Evolutionary conservation across 2,888 invertebrate species (phyloP), one percentile per base, ranked within the genome.

Genomic region (Neria commutata): DNA sequence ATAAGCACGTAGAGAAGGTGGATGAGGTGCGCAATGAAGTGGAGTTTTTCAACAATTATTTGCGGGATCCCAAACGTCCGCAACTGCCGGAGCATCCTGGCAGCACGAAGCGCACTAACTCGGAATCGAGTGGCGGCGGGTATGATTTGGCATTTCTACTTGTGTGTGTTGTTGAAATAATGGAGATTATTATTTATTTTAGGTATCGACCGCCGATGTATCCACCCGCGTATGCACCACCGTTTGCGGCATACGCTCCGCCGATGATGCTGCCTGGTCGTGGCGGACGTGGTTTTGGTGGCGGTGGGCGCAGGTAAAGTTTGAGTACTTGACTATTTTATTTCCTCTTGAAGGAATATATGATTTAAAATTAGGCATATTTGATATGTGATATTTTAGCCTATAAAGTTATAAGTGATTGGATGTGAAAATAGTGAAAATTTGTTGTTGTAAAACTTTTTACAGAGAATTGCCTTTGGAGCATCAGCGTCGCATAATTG

Each of bases 21-120:
- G 95, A 98, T 37, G 98, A 98, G 83, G 98, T 98, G 1, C 92
- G 93, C 66, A 94, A 95, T 74, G 98, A 98, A 84, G 98, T 97
- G 57, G 89, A 94, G 72, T 99, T 95, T 83, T 99, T 98, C 84
- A 99, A 99, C 83, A 97, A 97, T 81, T 99, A 98, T 84, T 83
- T 92, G 71, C 87, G 89, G 68, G 99, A 99, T 84, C 91, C 95
- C 3, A 95, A 96, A 72, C 87, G 98, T 48, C 98, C 98, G 8
- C 93, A 94, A 82, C 85, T 97, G 68, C 92, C 95, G 6, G 97
- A 97, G 81, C 91, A 93, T 76, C 88, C 89, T 21, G 85, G 88
- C 26, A 73, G 66, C 46, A 69, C 68, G 2, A 77, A 77, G 54
- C 75, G 81, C 10, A 67, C 73, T 3, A 77, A 76, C 47, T 68